Conservation (phyloP, 2,113 vertebrate genomes). For the Mormoops blainvillei region DNA sequence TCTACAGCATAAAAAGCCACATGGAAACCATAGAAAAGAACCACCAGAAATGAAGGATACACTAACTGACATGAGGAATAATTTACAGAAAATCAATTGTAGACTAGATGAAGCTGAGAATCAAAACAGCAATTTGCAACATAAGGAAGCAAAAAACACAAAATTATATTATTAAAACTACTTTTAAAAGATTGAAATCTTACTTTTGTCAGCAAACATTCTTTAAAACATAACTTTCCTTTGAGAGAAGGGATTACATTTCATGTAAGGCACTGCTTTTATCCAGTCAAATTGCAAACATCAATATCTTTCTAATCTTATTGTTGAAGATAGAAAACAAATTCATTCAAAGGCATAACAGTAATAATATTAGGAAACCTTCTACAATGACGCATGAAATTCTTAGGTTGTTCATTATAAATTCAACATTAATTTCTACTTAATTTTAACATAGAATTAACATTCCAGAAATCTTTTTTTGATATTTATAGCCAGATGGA, state of each 20-base stretch:
- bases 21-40: background rate
- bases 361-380: background rate
- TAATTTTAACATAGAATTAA: background rate
- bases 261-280: background rate
- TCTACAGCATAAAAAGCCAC: background rate
- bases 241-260: background rate
- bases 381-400: background rate
- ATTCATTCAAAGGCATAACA: background rate
- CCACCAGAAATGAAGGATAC: background rate
- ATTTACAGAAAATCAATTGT: background rate
- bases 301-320: background rate
- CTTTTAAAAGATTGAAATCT: background rate
- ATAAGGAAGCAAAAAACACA: background rate
- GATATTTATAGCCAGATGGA: background rate
- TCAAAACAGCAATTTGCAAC: background rate
- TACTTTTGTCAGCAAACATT: background rate
- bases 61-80: background rate
- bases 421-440: background rate
- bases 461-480: background rate
- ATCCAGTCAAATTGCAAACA: background rate
- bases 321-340: background rate
- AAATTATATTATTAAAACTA: background rate
- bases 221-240: background rate
- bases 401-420: background rate
- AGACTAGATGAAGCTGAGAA: background rate